Evolutionary conservation across 2,888 invertebrate genomes (phyloP), one percentile per base, ranked within the genome.

Genomic region (Eilema caniola): DNA sequence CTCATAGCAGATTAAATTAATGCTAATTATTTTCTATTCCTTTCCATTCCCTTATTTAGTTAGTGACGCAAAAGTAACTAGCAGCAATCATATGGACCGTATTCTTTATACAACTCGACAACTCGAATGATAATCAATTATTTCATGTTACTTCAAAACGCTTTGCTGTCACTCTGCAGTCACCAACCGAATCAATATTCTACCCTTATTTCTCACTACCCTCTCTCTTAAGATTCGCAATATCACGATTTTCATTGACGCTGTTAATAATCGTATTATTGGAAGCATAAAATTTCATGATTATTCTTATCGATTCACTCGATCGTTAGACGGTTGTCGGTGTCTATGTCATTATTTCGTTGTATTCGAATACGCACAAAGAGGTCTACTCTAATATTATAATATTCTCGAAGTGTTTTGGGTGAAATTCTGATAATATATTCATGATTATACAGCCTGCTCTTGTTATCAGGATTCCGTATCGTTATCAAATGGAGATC

Each of bases 191-290:
- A 76, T 81, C 74, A 72, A 70, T 72, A 63, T 74, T 57, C 68
- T 67, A 70, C 71, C 60, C 67, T 73, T 76, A 80, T 81, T 76
- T 61, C 71, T 60, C 72, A 74, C 67, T 76, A 74, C 63, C 66
- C 31, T 23, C 16, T 63, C 16, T 62, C 37, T 73, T 75, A 70
- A 64, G 67, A 74, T 69, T 72, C 72, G 66, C 71, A 80, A 82
- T 80, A 80, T 74, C 67, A 59, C 66, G 73, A 74, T 69, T 64
- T 66, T 69, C 73, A 76, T 74, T 78, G 74, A 72, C 71, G 71
- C 71, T 72, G 71, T 80, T 82, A 81, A 81, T 82, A 82, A 80
- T 74, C 74, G 69, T 74, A 76, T 73, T 81, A 81, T 82, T 80
- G 83, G 73, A 69, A 37, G 57, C 64, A 80, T 81, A 28, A 81